Percentiles rank a stretch among this genome's conserved stretches.
Conservation (phyloP, 2,888 invertebrate species). For the Hirtodrosophila duncani region DNA sequence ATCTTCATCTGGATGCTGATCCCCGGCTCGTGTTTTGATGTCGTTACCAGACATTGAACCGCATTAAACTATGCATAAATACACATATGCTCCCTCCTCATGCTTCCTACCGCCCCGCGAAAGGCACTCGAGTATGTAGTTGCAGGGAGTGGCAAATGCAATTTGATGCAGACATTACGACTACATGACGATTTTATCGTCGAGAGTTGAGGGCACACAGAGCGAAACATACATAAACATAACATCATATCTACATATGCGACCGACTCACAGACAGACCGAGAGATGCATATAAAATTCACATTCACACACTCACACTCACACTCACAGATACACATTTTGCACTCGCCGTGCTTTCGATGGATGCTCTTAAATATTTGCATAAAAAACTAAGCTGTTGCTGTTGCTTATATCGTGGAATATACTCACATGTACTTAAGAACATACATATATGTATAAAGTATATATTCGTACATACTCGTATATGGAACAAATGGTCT, state of each 20-base stretch:
- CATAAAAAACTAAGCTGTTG: slow-evolving; percentile 67
- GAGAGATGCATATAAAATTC: slow-evolving; percentile 18
- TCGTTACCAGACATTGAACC: slow-evolving; percentile 73
- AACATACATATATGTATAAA: too few species aligned
- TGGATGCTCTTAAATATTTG: slow-evolving; percentile 72
- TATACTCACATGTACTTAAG: too few species aligned
- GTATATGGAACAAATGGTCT: too few species aligned
- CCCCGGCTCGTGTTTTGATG: slow-evolving; percentile 62
- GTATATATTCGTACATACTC: too few species aligned
- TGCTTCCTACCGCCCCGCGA: slow-evolving; percentile 36
- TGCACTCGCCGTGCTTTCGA: slow-evolving; percentile 62
- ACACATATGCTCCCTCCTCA: slow-evolving; percentile 40
- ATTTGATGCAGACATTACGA: slow-evolving; percentile 72
- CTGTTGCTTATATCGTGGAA: slow-evolving; percentile 63
- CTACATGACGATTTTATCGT: slow-evolving; percentile 73
- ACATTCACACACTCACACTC: slow-evolving; percentile 13
- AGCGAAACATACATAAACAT: slow-evolving; percentile 21
- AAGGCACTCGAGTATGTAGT: slow-evolving; percentile 41
- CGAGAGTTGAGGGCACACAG: slow-evolving; percentile 55
- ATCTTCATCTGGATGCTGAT: background rate
- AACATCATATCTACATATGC: slow-evolving; percentile 53
- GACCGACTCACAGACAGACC: slow-evolving; percentile 53
- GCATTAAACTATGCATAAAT: slow-evolving; percentile 74
- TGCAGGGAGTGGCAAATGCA: slow-evolving; percentile 55
- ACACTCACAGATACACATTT: slow-evolving; percentile 23